Evolutionary conservation across 2,797 vertebrate species (phyloP), one percentile per base, ranked within the genome.

Genomic region (Chloroceryle inda): DNA sequence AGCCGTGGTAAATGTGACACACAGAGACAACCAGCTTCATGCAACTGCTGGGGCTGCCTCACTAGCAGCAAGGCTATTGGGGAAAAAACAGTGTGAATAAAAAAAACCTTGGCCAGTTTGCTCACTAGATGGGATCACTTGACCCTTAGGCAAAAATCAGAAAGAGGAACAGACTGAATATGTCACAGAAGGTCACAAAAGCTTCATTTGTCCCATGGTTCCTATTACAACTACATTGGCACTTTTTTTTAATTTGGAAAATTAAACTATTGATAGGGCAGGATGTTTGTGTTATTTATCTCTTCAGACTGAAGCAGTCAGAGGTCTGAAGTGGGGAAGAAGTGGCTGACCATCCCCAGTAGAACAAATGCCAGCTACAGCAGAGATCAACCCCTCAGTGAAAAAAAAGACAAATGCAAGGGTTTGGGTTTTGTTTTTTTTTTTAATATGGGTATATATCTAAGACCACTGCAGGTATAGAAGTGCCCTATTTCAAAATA

Each of bases 1-100:
- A 0, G 24, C 37, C 0, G 0, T 6, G 13, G 16, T 42, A 23
- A 49, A 27, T 10, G 13, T 23, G 33, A 19, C 37, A 42, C 1
- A 18, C 14, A 52, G 58, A 72, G 23, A 58, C 9, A 14, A 37
- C 9, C 8, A 40, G 27, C n/a, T 29, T 22, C 9, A 29, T 2
- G 6, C 47, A 24, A 10, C 5, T 29, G 38, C 44, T 14, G 22
- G 31, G 64, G 21, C 11, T 53, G 55, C 75, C 69, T 52, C 14
- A 11, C 8, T 35, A 66, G 7, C n/a, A 56, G 16, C 4, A 0
- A 26, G 38, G 6, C 14, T 50, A 21, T 26, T 1, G 49, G 9
- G n/a, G n/a, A 7, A 9, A 33, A 74, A 16, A 26, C 9, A 17
- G 29, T 9, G 21, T 23, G 16, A 64, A 20, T 35, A 72, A 18